phyloP scores from a whole-genome alignment of 2,113 vertebrate genomes.

The Pogonocichla stellata region DNA sequence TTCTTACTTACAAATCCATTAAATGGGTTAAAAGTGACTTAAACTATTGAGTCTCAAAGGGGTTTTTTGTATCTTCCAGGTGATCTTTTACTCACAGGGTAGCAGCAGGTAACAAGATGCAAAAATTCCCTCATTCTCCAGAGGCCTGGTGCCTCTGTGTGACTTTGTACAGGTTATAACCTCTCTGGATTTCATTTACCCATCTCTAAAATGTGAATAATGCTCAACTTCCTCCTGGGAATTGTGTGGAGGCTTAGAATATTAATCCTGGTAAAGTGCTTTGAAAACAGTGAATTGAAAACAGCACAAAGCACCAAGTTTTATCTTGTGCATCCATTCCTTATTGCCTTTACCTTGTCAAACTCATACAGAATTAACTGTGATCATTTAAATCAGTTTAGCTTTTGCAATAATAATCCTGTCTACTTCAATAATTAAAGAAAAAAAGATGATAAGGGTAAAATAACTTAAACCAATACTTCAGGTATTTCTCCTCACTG shows the following conservation, averaged over 20 bases:
- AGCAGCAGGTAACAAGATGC: slow-evolving; percentile 51
- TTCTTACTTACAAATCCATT: slow-evolving; percentile 36
- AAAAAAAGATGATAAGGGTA: not conserved
- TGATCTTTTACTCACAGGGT: slow-evolving; percentile 26
- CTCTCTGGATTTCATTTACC: slow-evolving; percentile 55
- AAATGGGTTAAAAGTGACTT: slow-evolving; percentile 46
- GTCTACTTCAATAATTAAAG: not conserved
- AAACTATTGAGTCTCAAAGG: not conserved
- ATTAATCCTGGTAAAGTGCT: slow-evolving; percentile 44
- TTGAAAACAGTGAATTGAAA: slow-evolving; percentile 48
- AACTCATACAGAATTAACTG: not conserved
- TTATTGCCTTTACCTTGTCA: not conserved
- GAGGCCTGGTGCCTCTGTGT: not conserved
- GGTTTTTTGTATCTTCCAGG: not conserved
- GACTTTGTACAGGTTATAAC: slow-evolving; percentile 43
- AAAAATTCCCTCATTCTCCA: not conserved
- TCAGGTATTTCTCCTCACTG: not conserved
- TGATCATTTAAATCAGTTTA: not conserved
- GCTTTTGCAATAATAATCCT: not conserved
- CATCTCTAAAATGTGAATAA: slow-evolving; percentile 45
- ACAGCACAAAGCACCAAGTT: slow-evolving; percentile 15
- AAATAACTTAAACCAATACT: not conserved
- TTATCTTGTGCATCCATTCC: slow-evolving; percentile 5
- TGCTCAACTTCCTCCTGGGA: slow-evolving; percentile 24
- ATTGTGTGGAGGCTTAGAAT: slow-evolving; percentile 28